phyloP scores from a whole-genome alignment of 2,797 vertebrate species.

The Dicrostonyx torquatus region DNA sequence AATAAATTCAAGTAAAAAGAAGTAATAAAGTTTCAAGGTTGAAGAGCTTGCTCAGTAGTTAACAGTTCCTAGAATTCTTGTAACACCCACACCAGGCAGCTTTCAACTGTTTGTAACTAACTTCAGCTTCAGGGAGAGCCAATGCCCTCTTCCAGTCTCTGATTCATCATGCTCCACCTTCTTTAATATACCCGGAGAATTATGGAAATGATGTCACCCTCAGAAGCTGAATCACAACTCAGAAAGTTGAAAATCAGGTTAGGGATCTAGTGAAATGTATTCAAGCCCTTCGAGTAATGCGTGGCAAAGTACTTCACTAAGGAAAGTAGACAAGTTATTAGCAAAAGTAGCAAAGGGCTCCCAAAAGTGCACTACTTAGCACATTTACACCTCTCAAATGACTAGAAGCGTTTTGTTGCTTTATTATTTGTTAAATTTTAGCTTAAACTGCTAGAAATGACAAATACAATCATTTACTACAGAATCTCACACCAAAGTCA shows the following conservation, averaged over 20 bases:
- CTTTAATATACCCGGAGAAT: background rate
- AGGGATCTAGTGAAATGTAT: background rate
- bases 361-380: background rate
- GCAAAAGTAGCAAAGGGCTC: background rate
- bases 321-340: background rate
- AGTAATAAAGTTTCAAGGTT: background rate
- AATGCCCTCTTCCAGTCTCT: background rate
- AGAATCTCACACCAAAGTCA: background rate
- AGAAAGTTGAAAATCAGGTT: conserved; percentile 23
- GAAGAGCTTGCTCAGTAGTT: background rate
- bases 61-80: background rate
- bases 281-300: background rate
- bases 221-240: background rate
- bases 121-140: too few relatives aligned
- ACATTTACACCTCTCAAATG: background rate
- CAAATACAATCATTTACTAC: background rate
- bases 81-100: too few relatives aligned
- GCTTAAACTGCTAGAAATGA: background rate
- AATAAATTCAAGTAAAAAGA: too few relatives aligned
- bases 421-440: background rate
- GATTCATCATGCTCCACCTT: background rate
- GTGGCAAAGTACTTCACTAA: background rate
- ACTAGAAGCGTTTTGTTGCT: background rate
- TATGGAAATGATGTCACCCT: background rate
- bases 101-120: background rate